phyloP scores from a whole-genome alignment of 2,888 invertebrate genomes.

The Cerceris ruficornis region DNA sequence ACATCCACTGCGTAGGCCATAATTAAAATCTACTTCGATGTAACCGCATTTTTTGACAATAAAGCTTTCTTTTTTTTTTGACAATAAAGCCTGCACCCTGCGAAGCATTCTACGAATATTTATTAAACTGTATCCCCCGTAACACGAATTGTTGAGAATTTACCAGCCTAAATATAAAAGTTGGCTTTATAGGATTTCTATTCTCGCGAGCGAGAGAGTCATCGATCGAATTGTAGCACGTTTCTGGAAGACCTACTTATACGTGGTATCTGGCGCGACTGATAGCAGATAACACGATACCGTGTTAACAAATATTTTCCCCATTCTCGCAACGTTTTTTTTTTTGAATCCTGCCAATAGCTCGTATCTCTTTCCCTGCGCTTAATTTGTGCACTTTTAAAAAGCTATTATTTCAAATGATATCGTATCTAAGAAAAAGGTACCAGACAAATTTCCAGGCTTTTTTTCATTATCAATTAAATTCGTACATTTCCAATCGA shows the following conservation, averaged over 20 bases:
- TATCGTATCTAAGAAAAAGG: neutral
- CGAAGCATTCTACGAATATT: no score
- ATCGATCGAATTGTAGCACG: neutral
- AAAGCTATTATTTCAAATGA: neutral
- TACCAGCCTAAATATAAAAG: no score
- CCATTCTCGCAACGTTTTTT: neutral
- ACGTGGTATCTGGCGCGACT: constrained; percentile 20
- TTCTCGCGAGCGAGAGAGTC: neutral
- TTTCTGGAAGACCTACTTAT: constrained; percentile 26
- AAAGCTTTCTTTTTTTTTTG: no score
- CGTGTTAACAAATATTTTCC: constrained; percentile 9
- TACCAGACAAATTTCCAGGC: neutral
- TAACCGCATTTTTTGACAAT: no score
- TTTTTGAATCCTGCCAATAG: neutral
- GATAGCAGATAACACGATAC: constrained; percentile 25
- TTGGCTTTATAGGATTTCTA: neutral
- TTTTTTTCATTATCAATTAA: no score
- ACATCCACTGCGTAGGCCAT: no score
- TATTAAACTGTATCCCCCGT: no score
- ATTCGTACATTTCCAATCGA: no score
- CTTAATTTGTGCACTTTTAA: neutral
- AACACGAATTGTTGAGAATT: no score
- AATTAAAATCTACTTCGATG: no score
- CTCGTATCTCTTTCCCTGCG: neutral
- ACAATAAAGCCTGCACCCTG: no score